Evolutionary conservation across 2,113 vertebrate genomes (phyloP).

Genomic region (Aepyceros melampus): DNA sequence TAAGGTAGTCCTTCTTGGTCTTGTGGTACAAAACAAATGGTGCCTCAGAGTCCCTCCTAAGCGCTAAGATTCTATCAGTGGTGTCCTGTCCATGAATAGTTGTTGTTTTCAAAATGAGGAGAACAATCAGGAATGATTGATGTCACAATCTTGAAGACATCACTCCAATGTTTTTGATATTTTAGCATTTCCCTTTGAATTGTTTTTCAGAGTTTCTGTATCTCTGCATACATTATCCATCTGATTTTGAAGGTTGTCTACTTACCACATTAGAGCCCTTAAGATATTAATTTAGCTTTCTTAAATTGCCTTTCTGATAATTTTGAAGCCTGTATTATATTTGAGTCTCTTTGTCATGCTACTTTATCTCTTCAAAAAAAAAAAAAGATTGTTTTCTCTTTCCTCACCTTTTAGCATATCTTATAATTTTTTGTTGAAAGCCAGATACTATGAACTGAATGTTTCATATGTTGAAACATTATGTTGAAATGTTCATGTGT

Average conservation of each 20-base stretch:
- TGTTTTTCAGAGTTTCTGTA: not conserved
- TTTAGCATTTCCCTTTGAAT: not conserved
- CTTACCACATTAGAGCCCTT: not conserved
- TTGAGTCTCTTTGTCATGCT: not conserved
- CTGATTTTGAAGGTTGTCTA: not conserved
- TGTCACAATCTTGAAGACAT: not conserved
- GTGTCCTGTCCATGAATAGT: not conserved
- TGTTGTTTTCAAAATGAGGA: not conserved
- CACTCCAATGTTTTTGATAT: not conserved
- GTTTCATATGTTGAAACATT: not conserved
- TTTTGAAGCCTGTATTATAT: not conserved
- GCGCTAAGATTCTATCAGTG: not conserved
- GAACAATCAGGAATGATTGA: not conserved
- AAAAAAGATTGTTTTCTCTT: not conserved
- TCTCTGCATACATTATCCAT: not conserved
- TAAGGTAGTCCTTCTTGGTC: not conserved
- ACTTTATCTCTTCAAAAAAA: not conserved
- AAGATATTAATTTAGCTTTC: not conserved
- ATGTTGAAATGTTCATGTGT: not conserved
- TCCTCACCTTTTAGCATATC: not conserved
- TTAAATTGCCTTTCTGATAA: not conserved
- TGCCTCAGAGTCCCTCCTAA: not conserved
- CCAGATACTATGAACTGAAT: not conserved
- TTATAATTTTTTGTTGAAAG: not conserved
- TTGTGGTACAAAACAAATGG: not conserved